These are phyloP conservation scores for Leptinotarsa defecta DNA, from an alignment of 1,140 invertebrate species.

Conservation along the genomic window DNA sequence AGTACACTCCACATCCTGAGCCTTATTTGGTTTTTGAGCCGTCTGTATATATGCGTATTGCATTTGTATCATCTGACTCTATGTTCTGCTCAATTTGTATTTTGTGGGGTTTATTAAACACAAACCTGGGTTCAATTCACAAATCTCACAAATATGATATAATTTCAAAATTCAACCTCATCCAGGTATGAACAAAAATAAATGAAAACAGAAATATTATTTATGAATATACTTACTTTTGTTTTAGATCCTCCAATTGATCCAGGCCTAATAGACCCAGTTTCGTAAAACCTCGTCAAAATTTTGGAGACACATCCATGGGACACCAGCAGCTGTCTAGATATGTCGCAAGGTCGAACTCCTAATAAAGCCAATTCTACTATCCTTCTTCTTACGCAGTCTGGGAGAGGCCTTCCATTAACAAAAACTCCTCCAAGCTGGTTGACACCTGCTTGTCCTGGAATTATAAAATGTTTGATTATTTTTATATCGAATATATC, in stretches of 20 bases:
- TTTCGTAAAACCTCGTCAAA: constrained; percentile 94
- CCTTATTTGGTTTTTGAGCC: too few relatives aligned
- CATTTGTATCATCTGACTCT: too few relatives aligned
- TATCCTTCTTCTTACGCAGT: constrained; percentile 90
- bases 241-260: constrained; percentile 89
- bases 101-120: too few relatives aligned
- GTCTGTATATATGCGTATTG: too few relatives aligned
- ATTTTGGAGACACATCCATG: constrained; percentile 98
- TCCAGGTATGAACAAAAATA: too few relatives aligned
- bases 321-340: constrained; percentile 89
- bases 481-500: too few relatives aligned
- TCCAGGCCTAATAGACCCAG: constrained; percentile 88
- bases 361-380: constrained; percentile 90
- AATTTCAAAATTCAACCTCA: too few relatives aligned
- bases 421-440: constrained; percentile 96
- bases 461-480: constrained; percentile 38
- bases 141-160: too few relatives aligned
- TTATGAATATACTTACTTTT: constrained; percentile 65
- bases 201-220: too few relatives aligned
- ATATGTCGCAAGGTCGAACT: constrained; percentile 94
- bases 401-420: constrained; percentile 91
- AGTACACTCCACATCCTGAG: too few relatives aligned
- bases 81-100: too few relatives aligned
- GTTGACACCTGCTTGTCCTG: constrained; percentile 93
- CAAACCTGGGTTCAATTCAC: too few relatives aligned